Conservation (phyloP, 1,140 invertebrate species). For the Rhagoletis zephyria region DNA sequence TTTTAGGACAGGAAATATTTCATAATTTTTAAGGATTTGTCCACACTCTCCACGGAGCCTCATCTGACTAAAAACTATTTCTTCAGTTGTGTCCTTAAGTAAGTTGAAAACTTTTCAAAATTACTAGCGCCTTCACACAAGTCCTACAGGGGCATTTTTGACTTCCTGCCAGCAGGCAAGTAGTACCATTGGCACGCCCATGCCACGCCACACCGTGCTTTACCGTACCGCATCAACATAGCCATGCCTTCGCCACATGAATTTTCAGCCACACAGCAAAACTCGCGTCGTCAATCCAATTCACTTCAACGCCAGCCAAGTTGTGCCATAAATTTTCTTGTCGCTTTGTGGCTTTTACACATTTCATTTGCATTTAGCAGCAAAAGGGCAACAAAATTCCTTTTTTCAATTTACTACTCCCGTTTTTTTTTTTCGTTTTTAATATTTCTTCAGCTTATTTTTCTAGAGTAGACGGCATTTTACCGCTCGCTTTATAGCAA, state of each 20-base stretch:
- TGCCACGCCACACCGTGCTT: not conserved
- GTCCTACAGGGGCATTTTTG: not conserved
- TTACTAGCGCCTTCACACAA: not conserved
- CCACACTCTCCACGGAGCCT: no score
- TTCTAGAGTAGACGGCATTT: not conserved
- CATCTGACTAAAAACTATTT: no score
- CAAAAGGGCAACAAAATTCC: not conserved
- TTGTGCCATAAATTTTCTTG: conserved; percentile 4
- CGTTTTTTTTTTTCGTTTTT: not conserved
- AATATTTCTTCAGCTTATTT: not conserved
- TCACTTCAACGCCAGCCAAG: not conserved
- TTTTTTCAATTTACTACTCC: not conserved
- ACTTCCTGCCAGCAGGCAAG: not conserved
- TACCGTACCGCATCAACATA: not conserved
- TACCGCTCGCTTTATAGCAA: not conserved
- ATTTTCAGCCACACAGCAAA: not conserved
- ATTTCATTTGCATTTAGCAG: not conserved
- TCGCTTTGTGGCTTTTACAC: not conserved
- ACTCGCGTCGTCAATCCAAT: not conserved
- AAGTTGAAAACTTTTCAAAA: not conserved
- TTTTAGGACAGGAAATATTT: no score
- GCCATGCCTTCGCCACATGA: not conserved
- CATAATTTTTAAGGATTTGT: no score
- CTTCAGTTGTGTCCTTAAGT: no score
- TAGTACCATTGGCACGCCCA: not conserved